These are phyloP conservation scores for Phenganax stokvisi DNA, from an alignment of 92 coral and sea anemone species.

Conservation along the genomic window DNA sequence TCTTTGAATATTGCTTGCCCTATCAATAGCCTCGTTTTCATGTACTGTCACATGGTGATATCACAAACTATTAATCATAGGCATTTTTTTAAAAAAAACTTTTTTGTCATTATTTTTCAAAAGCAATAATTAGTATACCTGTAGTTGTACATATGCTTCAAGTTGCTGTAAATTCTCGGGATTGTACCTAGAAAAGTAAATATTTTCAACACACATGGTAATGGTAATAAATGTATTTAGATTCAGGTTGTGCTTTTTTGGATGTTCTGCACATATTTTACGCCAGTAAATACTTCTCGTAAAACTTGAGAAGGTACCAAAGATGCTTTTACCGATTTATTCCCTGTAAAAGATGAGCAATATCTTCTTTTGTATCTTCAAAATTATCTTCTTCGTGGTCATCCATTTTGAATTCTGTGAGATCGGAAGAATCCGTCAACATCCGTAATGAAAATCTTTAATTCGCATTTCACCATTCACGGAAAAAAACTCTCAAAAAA, in stretches of 20 bases:
- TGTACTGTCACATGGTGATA: too few species aligned
- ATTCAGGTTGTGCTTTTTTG: too few species aligned
- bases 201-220: too few species aligned
- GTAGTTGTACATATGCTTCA: conserved; percentile 80
- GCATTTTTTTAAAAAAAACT: neutral
- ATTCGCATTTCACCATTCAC: neutral
- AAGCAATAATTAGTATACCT: conserved; percentile 48
- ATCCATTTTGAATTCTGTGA: conserved; percentile 7
- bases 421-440: neutral
- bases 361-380: conserved; percentile 66
- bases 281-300: too few species aligned
- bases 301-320: neutral
- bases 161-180: conserved; percentile 78
- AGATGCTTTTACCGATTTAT: conserved; percentile 67
- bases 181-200: conserved; percentile 57
- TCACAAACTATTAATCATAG: too few species aligned
- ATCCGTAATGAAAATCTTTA: neutral
- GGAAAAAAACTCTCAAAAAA: neutral
- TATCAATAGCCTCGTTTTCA: too few species aligned
- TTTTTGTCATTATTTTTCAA: neutral
- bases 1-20: too few species aligned
- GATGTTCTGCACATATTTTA: too few species aligned
- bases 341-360: conserved; percentile 73
- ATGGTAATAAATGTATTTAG: too few species aligned
- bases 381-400: conserved; percentile 14